These are phyloP conservation scores for Elaeidobius kamerunicus DNA, from an alignment of 2,888 invertebrate genomes.

Conservation along the genomic window DNA sequence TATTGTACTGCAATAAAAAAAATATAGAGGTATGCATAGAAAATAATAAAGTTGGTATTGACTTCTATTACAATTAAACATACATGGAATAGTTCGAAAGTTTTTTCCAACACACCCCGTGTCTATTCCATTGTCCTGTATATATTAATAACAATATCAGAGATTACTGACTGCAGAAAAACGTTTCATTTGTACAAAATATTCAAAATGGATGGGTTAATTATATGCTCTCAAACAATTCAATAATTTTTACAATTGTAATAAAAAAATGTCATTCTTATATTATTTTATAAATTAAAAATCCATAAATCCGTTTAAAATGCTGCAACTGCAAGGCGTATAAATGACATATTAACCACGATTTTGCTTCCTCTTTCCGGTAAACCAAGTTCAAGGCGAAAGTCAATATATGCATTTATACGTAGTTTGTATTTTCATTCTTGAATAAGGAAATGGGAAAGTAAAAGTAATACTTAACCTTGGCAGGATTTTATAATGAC, in stretches of 20 bases:
- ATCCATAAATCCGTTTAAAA: no score
- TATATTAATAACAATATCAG: no score
- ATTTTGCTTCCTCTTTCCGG: conserved; percentile 7
- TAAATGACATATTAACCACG: neutral
- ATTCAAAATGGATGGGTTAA: neutral
- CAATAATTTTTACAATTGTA: neutral
- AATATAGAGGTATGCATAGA: no score
- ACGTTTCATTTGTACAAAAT: no score
- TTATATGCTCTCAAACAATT: neutral
- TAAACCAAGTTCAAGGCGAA: conserved; percentile 18
- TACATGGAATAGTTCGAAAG: no score
- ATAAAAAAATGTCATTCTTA: neutral
- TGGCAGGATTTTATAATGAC: neutral
- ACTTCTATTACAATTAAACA: no score
- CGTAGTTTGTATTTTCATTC: neutral
- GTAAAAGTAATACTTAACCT: conserved; percentile 4
- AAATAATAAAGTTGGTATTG: no score
- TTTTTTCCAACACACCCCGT: no score
- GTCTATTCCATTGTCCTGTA: no score
- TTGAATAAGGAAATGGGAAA: neutral
- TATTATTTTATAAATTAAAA: neutral
- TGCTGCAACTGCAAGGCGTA: no score
- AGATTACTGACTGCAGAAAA: no score
- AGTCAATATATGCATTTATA: conserved; percentile 4
- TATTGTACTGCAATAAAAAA: no score